Percentiles rank a stretch among this genome's conserved stretches.
Conservation (phyloP, 2,797 vertebrate species). For the Hemitrygon akajei region DNA sequence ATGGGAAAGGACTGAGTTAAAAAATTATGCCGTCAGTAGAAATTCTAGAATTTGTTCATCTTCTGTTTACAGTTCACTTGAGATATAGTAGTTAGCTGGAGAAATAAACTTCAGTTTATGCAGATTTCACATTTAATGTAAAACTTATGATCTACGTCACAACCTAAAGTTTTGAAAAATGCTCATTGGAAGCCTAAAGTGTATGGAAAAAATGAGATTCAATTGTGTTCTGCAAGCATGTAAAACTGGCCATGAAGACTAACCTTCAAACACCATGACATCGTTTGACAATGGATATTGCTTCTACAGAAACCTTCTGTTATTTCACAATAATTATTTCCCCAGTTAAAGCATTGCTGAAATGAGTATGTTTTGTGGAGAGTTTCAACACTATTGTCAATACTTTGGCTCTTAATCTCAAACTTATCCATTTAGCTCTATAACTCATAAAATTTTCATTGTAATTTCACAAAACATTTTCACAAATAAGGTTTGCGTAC, state of each 20-base stretch:
- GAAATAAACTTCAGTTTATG: not conserved
- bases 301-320: not conserved
- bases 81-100: not conserved
- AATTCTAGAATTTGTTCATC: not conserved
- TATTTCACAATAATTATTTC: not conserved
- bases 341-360: not conserved
- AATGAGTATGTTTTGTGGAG: not conserved
- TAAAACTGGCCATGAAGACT: not conserved
- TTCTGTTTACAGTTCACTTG: not conserved
- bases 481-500: not conserved
- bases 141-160: not conserved
- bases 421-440: not conserved
- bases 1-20: not conserved
- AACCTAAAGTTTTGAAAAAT: not conserved
- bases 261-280: not conserved
- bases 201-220: not conserved
- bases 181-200: not conserved
- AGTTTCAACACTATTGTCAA: not conserved
- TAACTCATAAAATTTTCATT: not conserved
- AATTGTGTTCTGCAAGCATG: not conserved
- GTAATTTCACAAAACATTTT: not conserved
- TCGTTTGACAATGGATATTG: not conserved
- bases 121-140: not conserved
- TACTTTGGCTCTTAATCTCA: not conserved
- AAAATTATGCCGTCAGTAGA: constrained; percentile 5